Evolutionary conservation across 2,113 vertebrate species (phyloP), one percentile per base, ranked within the genome.

Genomic region (Boulengerochromis microlepis): DNA sequence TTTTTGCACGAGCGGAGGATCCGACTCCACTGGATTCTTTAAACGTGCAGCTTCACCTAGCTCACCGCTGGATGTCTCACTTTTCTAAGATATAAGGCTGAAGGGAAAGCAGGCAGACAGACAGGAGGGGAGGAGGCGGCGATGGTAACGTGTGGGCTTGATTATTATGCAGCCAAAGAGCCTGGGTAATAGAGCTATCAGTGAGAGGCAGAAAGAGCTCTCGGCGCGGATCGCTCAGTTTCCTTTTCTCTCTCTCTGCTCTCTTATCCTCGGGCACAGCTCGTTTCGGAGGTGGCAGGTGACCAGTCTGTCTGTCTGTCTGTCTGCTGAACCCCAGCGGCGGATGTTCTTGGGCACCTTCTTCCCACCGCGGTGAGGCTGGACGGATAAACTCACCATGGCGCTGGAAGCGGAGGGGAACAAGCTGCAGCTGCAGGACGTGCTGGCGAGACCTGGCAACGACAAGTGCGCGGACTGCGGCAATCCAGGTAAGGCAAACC

Each of bases 401-500:
- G 94, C 95, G 87, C 90, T 86, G 87, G 95, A 96, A 92, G 76
- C 93, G 89, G 93, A 95, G 92, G 91, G 92, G 19, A 89, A 84
- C 66, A 86, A 87, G 88, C 89, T 90, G 92, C 93, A 93, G 78
- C 90, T 96, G 91, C 94, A 95, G 42, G 95, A 95, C 89, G 94
- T 95, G 76, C 86, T 95, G 90, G 80, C 56, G 19, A 90, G 87
- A 93, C 78, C 94, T 16, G 95, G 91, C 47, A 95, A 96, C 92
- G 94, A 90, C 9, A 90, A 87, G 71, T 96, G 95, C 71, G 95
- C 94, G 18, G 95, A 96, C 94, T 96, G 95, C 95, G 95, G 94
- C 90, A 96, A 95, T 64, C 94, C 95, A 95, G 95, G 95, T 96
- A 90, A 56, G 87, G 47, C 31, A 13, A 38, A 16, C 40, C 29